Percentiles rank a stretch among this genome's conserved stretches.
These are phyloP conservation scores for Gibbula magus DNA, from an alignment of 2,888 invertebrate species.

Conservation along the genomic window DNA sequence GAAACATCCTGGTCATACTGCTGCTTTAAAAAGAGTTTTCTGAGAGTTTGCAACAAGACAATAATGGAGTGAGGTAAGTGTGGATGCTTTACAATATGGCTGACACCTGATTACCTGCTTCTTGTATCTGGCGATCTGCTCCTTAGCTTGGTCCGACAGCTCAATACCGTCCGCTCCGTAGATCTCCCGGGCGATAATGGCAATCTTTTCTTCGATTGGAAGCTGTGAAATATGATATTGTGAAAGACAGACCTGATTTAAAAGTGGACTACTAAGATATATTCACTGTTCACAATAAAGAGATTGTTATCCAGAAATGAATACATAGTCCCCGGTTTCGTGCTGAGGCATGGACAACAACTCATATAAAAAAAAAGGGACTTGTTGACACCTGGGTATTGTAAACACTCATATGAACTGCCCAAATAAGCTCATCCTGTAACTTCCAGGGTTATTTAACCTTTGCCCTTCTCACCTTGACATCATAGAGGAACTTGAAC, in stretches of 20 bases:
- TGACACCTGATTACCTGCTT: slow-evolving; percentile 83
- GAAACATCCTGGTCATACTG: too few species aligned
- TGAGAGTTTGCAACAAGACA: neutral
- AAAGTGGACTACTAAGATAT: too few species aligned
- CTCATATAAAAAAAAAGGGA: too few species aligned
- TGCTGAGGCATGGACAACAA: too few species aligned
- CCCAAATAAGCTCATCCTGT: too few species aligned
- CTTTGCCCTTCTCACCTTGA: slow-evolving; percentile 65
- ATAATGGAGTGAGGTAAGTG: neutral
- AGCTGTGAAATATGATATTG: slow-evolving; percentile 71
- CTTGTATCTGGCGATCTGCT: slow-evolving; percentile 83
- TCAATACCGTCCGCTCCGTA: slow-evolving; percentile 95
- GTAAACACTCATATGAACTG: too few species aligned
- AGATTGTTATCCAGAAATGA: neutral
- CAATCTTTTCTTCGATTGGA: slow-evolving; percentile 90
- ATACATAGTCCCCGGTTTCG: too few species aligned
- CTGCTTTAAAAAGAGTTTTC: too few species aligned
- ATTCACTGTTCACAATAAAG: too few species aligned
- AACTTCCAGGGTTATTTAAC: neutral
- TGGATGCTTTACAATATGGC: too few species aligned
- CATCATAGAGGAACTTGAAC: slow-evolving; percentile 77
- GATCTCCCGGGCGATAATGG: slow-evolving; percentile 91
- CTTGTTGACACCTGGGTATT: too few species aligned
- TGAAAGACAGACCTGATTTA: too few species aligned
- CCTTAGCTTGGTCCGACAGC: slow-evolving; percentile 83